Evolutionary conservation across 2,888 invertebrate genomes (phyloP), one percentile per base, ranked within the genome.

Genomic region (Helicoverpa assulta): DNA sequence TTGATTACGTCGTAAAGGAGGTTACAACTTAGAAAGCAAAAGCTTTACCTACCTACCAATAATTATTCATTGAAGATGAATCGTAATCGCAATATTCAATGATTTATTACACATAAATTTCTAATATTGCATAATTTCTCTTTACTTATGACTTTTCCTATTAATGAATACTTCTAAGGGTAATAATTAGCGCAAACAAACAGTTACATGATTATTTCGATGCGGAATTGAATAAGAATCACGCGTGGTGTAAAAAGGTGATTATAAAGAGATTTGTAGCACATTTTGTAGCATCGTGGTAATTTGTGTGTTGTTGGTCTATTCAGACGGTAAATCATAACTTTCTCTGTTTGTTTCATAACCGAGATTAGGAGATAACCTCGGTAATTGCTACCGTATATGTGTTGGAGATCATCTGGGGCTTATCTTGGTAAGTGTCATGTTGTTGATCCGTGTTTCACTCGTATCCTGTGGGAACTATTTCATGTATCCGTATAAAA

Each of bases 271-370:
- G 86, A 86, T 91, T 90, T 88, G 80, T 40, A 40, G 4, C 40
- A 40, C 40, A 40, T 40, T 40, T 40, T 12, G 86, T 81, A 74
- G 67, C 63, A 70, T 77, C 54, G 70, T 67, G 74, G 83, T 85
- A 87, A 87, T 88, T 85, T 85, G 81, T 78, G 78, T 40, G 77
- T 37, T 60, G 81, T 73, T 71, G 67, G 81, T 73, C 74, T 73
- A 83, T 86, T 86, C 67, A 74, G 76, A 78, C 85, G 81, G 89
- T 89, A 91, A 86, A 90, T 89, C 90, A 89, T 84, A 76, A 87
- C 92, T 92, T 92, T 92, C 92, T 85, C 90, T 83, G 70, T 75
- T 81, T 85, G 89, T 87, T 89, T 89, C 87, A 83, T 87, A 88
- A 89, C 85, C n/a, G 57, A 67, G 67, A 70, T 75, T 67, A 68